A percentile compares a stretch with the other conserved stretches of the same genome.
These are phyloP conservation scores for Coregonus sp. DNA, from an alignment of 2,797 vertebrate species.

Conservation along the genomic window DNA sequence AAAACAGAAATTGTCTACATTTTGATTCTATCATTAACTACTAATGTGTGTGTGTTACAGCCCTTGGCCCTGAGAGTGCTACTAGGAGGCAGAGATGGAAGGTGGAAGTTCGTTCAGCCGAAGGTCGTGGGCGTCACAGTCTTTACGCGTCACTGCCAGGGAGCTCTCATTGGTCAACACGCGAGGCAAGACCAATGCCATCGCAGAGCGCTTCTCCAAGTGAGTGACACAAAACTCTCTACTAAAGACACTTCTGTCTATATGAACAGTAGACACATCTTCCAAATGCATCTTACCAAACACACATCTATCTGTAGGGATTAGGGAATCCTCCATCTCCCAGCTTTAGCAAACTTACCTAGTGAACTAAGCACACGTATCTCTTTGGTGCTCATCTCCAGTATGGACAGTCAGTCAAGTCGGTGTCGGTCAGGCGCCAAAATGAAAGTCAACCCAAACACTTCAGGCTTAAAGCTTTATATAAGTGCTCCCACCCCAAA, in stretches of 20 bases:
- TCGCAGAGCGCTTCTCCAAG: constrained; percentile 91
- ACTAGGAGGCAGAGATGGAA: constrained; percentile 77
- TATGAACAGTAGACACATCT: not conserved
- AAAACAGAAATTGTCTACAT: no score
- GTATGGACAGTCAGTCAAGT: not conserved
- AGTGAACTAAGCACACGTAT: not conserved
- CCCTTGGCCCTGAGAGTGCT: not conserved
- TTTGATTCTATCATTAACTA: no score
- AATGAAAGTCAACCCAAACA: not conserved
- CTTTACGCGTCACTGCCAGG: constrained; percentile 88
- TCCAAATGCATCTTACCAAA: no score
- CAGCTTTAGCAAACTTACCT: not conserved
- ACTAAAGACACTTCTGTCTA: not conserved
- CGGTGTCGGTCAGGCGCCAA: not conserved
- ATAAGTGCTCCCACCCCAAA: no score
- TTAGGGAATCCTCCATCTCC: not conserved
- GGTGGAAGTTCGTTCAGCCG: constrained; percentile 80
- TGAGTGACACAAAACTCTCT: constrained; percentile 66
- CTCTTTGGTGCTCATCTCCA: not conserved
- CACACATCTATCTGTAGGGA: no score
- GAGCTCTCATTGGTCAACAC: constrained; percentile 89
- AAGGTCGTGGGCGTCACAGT: constrained; percentile 85
- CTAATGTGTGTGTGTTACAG: constrained; percentile 6
- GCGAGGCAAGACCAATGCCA: constrained; percentile 80
- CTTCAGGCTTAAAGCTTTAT: not conserved